A percentile compares a stretch with the other conserved stretches of the same genome.
phyloP scores from a whole-genome alignment of 2,888 invertebrate genomes.

The Periphyllus acericola region DNA sequence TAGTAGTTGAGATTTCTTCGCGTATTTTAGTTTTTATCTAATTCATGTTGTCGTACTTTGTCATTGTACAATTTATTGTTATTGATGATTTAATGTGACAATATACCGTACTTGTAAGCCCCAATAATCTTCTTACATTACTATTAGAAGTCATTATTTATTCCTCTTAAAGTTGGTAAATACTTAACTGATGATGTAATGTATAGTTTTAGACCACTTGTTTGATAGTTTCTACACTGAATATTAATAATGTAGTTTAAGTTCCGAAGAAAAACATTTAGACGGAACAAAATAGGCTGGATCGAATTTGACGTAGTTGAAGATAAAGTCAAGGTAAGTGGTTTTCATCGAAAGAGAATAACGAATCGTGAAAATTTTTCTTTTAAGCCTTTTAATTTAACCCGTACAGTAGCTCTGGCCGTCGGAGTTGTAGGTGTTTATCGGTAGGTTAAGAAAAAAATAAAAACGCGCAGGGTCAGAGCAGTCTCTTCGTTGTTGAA shows the following conservation, averaged over 20 bases:
- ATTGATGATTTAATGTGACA: conserved; percentile 9
- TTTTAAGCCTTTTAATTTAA: too few species aligned
- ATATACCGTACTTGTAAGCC: background rate
- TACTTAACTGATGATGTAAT: background rate
- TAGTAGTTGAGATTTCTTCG: too few species aligned
- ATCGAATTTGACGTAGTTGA: too few species aligned
- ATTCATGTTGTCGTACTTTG: background rate
- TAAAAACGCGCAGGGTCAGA: too few species aligned
- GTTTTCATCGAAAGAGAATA: too few species aligned
- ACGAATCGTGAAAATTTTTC: too few species aligned
- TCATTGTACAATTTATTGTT: background rate
- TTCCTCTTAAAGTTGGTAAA: conserved; percentile 25
- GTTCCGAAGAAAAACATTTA: background rate
- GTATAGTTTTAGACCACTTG: background rate
- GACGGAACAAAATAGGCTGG: background rate
- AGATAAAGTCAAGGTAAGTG: too few species aligned
- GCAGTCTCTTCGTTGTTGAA: too few species aligned
- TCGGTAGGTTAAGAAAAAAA: too few species aligned
- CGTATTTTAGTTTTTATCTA: background rate
- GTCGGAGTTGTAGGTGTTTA: too few species aligned
- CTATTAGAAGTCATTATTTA: conserved; percentile 37
- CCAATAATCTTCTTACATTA: conserved; percentile 26
- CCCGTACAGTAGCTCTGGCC: too few species aligned
- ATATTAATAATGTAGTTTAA: background rate
- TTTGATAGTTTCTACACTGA: background rate